Conservation (phyloP, 1,140 invertebrate genomes). For the Drosophila rhopaloa region DNA sequence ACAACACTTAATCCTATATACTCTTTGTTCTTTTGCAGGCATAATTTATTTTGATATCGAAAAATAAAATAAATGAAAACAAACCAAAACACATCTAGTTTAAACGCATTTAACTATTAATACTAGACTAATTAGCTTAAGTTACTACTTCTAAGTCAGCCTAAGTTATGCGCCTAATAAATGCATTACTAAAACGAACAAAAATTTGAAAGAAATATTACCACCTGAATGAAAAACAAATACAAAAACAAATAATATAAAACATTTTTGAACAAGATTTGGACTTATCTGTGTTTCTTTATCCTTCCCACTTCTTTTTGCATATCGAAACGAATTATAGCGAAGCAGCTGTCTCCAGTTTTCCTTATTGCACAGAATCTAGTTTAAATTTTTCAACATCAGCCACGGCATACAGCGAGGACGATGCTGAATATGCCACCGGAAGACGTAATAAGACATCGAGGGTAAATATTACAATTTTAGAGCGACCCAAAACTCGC, state of each 20-base stretch:
- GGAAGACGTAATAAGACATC: constrained; percentile 86
- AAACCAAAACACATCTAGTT: constrained; percentile 16
- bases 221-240: constrained; percentile 12
- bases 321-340: constrained; percentile 80
- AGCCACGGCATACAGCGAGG: constrained; percentile 86
- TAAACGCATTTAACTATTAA: constrained; percentile 44
- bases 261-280: constrained; percentile 74
- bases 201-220: constrained; percentile 34
- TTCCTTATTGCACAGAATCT: constrained; percentile 85
- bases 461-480: constrained; percentile 85
- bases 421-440: constrained; percentile 86
- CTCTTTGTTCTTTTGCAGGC: constrained; percentile 58
- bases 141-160: constrained; percentile 56
- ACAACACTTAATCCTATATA: constrained; percentile 32
- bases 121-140: constrained; percentile 61
- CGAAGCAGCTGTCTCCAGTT: constrained; percentile 84
- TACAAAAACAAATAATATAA: constrained; percentile 20
- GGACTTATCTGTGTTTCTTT: constrained; percentile 82
- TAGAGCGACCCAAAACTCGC: constrained; percentile 58
- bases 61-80: constrained; percentile 37
- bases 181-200: constrained; percentile 73
- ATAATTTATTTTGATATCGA: constrained; percentile 39
- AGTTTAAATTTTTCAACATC: constrained; percentile 85
- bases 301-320: constrained; percentile 82
- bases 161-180: constrained; percentile 77